These are phyloP conservation scores for Odocoileus hemionus DNA, from an alignment of 2,113 vertebrate species.

Conservation along the genomic window DNA sequence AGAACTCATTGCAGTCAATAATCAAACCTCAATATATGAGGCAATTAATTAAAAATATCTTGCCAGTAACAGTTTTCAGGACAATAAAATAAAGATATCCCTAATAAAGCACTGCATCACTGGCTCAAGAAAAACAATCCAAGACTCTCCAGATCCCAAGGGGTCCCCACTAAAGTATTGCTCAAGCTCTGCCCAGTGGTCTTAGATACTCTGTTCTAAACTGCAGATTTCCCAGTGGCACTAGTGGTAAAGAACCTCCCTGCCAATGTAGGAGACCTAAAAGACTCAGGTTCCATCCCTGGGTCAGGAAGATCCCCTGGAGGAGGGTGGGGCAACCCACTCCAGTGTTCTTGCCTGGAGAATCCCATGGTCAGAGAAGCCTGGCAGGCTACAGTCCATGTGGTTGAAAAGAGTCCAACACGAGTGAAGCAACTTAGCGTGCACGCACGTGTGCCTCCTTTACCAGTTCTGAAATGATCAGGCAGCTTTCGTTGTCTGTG, in stretches of 20 bases:
- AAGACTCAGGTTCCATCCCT: neutral
- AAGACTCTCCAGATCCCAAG: neutral
- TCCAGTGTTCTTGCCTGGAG: neutral
- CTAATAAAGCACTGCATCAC: neutral
- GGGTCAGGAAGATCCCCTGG: neutral
- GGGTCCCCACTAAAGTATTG: neutral
- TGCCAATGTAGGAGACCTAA: neutral
- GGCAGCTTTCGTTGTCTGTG: neutral
- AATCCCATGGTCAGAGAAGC: neutral
- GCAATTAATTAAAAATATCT: neutral
- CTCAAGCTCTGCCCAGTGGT: neutral
- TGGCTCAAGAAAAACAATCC: neutral
- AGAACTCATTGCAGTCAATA: neutral
- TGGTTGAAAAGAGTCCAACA: accelerated
- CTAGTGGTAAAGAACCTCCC: neutral
- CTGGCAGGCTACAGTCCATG: neutral
- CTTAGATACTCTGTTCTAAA: neutral
- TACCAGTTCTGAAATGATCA: neutral
- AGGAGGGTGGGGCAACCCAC: neutral
- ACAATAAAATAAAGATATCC: neutral
- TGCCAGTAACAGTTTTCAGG: neutral
- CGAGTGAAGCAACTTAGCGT: neutral
- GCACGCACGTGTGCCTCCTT: neutral
- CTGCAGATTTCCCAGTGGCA: neutral
- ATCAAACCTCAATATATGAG: neutral